A percentile compares a stretch with the other conserved stretches of the same genome.
phyloP scores from a whole-genome alignment of 1,140 invertebrate genomes.

The Calliopsis andreniformis region DNA sequence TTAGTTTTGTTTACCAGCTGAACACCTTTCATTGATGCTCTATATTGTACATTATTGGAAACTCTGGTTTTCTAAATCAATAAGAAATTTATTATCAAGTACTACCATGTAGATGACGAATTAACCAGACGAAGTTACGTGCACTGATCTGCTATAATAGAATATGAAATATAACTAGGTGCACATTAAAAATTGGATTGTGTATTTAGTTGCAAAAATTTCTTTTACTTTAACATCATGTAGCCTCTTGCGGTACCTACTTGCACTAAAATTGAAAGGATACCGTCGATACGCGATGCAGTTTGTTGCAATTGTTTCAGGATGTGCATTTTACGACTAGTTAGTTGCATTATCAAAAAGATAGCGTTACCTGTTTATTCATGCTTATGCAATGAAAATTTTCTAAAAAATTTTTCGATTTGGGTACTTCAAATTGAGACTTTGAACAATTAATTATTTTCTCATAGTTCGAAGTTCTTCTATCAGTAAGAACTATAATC shows the following conservation, averaged over 20 bases:
- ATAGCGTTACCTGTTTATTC: constrained; percentile 5
- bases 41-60: not conserved
- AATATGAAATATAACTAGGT: no score
- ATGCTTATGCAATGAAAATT: not conserved
- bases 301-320: not conserved
- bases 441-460: no score
- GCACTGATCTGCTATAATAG: no score
- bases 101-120: not conserved
- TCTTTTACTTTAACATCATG: constrained; percentile 5
- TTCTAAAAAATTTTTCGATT: not conserved
- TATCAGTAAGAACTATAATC: no score
- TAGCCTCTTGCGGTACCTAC: not conserved
- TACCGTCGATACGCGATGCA: not conserved
- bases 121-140: not conserved
- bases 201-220: not conserved
- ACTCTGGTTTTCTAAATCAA: not conserved
- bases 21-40: not conserved
- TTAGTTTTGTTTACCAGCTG: not conserved
- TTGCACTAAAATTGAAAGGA: not conserved
- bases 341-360: not conserved
- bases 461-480: no score
- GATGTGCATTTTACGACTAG: not conserved
- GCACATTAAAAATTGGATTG: no score
- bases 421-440: no score
- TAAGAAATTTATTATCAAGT: not conserved